Percentiles rank a stretch among this genome's conserved stretches.
Evolutionary conservation across 2,113 vertebrate genomes (phyloP).

Genomic region (Atherinomorus stipes): DNA sequence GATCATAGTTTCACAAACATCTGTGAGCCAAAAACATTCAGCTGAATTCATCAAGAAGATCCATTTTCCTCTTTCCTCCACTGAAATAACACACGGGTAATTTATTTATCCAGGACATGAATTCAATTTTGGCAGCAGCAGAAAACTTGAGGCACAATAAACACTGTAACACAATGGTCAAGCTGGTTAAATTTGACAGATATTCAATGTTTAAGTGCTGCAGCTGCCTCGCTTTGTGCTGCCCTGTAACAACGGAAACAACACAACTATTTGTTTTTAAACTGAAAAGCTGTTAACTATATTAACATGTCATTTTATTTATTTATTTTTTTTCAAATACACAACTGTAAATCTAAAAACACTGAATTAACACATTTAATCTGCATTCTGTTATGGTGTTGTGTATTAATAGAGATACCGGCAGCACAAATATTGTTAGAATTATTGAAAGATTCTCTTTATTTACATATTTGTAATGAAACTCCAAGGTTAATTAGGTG

Average conservation of each 20-base stretch:
- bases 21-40: constrained; percentile 5
- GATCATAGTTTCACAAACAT: neutral
- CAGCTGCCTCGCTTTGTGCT: neutral
- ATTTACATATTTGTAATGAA: neutral
- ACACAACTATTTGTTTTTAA: neutral
- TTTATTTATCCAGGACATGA: constrained; percentile 35
- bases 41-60: constrained; percentile 10
- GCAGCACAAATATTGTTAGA: neutral
- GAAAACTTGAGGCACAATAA: constrained; percentile 29
- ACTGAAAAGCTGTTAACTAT: neutral
- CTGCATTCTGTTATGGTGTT: neutral
- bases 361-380: neutral
- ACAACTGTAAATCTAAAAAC: neutral
- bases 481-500: neutral
- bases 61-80: constrained; percentile 12
- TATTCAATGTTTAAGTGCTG: neutral
- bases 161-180: neutral
- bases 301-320: rapidly evolving
- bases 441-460: neutral
- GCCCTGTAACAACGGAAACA: constrained; percentile 10
- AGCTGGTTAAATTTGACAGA: constrained; percentile 24
- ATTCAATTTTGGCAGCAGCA: constrained; percentile 26
- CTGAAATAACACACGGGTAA: constrained; percentile 13
- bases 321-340: too few relatives aligned
- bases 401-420: neutral